Conservation (phyloP, 2,888 invertebrate species). For the Choreutis nemorana region DNA sequence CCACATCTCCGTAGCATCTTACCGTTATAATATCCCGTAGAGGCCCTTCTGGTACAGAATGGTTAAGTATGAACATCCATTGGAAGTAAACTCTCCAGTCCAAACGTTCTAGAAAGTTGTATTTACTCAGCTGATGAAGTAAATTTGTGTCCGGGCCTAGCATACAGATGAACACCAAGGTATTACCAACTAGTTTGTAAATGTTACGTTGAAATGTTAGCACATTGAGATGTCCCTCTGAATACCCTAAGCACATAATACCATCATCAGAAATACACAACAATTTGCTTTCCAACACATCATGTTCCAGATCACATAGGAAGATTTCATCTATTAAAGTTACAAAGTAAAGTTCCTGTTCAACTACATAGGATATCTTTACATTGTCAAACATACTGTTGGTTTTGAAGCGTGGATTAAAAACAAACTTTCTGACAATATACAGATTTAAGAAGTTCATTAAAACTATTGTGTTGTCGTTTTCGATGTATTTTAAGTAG, state of each 20-base stretch:
- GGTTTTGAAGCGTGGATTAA: slow-evolving; percentile 10
- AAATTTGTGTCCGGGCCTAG: slow-evolving; percentile 22
- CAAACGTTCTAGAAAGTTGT: slow-evolving; percentile 33
- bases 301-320: slow-evolving; percentile 17
- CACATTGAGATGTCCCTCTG: slow-evolving; percentile 18
- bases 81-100: slow-evolving; percentile 39
- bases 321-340: slow-evolving; percentile 26
- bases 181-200: slow-evolving; percentile 17
- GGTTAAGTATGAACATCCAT: slow-evolving; percentile 31
- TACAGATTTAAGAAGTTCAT: slow-evolving; percentile 23
- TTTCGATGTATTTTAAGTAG: slow-evolving; percentile 31
- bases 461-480: slow-evolving; percentile 20
- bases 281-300: slow-evolving; percentile 11
- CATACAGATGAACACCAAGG: slow-evolving; percentile 15
- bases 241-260: slow-evolving; percentile 28
- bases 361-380: slow-evolving; percentile 23
- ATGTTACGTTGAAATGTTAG: slow-evolving; percentile 29
- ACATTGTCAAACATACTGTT: slow-evolving; percentile 23
- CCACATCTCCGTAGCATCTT: slow-evolving; percentile 33
- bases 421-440: slow-evolving; percentile 20
- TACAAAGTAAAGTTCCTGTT: slow-evolving; percentile 24
- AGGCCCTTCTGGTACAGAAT: slow-evolving; percentile 25
- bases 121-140: slow-evolving; percentile 20
- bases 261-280: slow-evolving; percentile 18
- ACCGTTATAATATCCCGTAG: slow-evolving; percentile 30